Evolutionary conservation across 2,113 vertebrate genomes (phyloP), one percentile per base, ranked within the genome.

Genomic region (Barnardius zonarius): DNA sequence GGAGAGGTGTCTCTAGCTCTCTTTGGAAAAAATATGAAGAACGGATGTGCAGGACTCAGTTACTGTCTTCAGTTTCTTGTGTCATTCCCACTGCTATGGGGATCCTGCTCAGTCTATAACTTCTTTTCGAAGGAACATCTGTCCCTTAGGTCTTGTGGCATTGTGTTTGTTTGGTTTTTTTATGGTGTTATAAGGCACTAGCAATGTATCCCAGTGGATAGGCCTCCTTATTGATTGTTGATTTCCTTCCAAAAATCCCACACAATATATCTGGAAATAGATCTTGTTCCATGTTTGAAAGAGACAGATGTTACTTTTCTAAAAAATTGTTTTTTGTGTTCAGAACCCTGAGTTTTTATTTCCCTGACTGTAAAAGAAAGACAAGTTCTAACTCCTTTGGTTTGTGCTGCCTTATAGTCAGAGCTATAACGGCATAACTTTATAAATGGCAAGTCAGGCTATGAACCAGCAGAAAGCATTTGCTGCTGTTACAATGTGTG

Each of bases 1-100:
- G 33, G 11, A 82, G 10, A 52, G 4, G 2, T 39, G 0, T 83
- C 10, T 69, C 7, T 6, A 73, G 13, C 18, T 8, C 4, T 62
- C 18, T 68, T 28, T 27, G 39, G 30, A 25, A 68, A 74, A n/a
- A 75, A 83, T 75, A 22, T 30, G 7, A 46, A 66, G 33, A 69
- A 37, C 2, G 0, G 0, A 64, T 62, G 15, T 17, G 3, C 19
- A 73, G 48, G 11, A 46, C 22, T 44, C 10, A 7, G 4, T 66
- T 59, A 59, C 55, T 74, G 28, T 62, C 27, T 57, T 86, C 37
- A 25, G 4, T 70, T 20, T 15, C 30, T 62, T 18, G 8, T 66
- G 24, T 17, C 1, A 54, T 64, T 82, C 68, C 13, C 30, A 85
- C 19, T 46, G 7, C 0, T 9, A 19, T 46, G 7, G 10, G 4